Evolutionary conservation across 1,140 invertebrate species (phyloP).

Genomic region (Melipona quadrifasciata): DNA sequence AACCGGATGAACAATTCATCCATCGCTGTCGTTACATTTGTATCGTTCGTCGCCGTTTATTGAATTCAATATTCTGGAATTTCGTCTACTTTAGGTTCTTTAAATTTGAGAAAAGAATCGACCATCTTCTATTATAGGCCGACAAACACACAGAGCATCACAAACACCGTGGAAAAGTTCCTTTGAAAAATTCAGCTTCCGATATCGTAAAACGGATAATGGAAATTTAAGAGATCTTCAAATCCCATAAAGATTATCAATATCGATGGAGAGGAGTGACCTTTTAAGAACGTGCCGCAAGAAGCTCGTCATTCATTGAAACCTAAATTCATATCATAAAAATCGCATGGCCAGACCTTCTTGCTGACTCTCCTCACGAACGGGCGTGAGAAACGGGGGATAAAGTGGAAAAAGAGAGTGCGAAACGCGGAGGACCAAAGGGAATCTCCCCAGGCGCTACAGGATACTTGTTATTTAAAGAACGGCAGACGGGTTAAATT

Average conservation of each 20-base stretch:
- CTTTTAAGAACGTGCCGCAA: not conserved
- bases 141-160: too few relatives aligned
- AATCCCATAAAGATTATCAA: not conserved
- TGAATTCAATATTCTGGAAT: too few relatives aligned
- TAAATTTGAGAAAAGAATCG: too few relatives aligned
- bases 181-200: too few relatives aligned
- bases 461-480: not conserved
- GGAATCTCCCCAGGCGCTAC: too few relatives aligned
- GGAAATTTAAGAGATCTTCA: not conserved
- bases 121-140: too few relatives aligned
- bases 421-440: not conserved
- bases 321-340: not conserved
- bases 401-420: not conserved
- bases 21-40: too few relatives aligned
- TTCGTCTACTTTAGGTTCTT: too few relatives aligned
- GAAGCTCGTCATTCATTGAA: not conserved
- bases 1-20: too few relatives aligned
- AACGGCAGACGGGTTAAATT: not conserved
- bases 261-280: not conserved
- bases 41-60: too few relatives aligned
- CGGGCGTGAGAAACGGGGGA: not conserved
- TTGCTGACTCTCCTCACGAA: not conserved
- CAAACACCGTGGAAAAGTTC: too few relatives aligned
- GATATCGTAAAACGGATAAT: too few relatives aligned
- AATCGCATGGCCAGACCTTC: not conserved